Conservation (phyloP, 2,888 invertebrate genomes). For the Cephus nigrinus region DNA sequence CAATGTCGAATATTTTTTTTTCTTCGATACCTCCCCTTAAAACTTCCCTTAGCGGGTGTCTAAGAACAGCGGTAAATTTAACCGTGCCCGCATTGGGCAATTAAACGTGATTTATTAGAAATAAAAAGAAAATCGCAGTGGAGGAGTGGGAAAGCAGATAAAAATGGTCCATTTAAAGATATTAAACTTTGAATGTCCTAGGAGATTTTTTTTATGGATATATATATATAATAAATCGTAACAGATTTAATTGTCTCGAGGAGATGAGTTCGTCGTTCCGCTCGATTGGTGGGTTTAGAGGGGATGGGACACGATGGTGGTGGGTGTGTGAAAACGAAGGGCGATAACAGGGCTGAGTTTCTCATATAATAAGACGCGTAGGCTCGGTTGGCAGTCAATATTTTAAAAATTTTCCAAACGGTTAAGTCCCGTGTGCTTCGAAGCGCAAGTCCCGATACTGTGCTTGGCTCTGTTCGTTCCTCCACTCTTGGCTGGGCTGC, state of each 20-base stretch:
- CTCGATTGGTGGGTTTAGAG: not conserved
- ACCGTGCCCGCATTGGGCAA: not conserved
- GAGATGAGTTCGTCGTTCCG: not conserved
- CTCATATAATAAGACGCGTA: slow-evolving; percentile 5
- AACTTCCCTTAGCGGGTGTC: not conserved
- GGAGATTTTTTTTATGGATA: not conserved
- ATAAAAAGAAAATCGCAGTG: not conserved
- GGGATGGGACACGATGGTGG: not conserved
- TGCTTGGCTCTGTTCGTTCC: slow-evolving; percentile 1
- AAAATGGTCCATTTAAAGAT: not conserved
- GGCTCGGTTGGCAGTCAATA: slow-evolving; percentile 30
- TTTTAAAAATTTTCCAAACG: slow-evolving; percentile 44
- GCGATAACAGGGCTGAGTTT: not conserved
- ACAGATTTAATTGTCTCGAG: slow-evolving; percentile 8
- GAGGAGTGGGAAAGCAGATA: not conserved
- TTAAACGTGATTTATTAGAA: not conserved
- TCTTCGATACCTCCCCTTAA: no score
- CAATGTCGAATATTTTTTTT: not conserved
- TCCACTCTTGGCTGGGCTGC: not conserved
- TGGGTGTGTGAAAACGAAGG: not conserved
- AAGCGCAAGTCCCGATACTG: slow-evolving; percentile 38
- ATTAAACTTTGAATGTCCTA: not conserved
- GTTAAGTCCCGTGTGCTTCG: slow-evolving; percentile 40
- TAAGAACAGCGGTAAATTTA: not conserved
- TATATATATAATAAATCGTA: not conserved